Conservation (phyloP, 2,113 vertebrate genomes). For the Oncorhynchus gorbuscha region DNA sequence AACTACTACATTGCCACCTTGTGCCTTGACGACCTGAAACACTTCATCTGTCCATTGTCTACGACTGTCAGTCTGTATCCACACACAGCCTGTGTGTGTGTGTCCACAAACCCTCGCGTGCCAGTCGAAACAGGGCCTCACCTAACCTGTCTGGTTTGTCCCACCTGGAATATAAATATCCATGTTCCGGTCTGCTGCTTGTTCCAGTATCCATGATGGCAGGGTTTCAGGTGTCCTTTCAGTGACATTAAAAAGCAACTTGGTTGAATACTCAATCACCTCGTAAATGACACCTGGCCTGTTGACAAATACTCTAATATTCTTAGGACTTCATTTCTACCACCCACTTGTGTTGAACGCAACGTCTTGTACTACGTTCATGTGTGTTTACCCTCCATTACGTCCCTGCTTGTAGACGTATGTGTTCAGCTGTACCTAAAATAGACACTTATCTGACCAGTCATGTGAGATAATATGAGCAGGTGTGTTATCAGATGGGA, state of each 20-base stretch:
- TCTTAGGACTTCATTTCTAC: neutral
- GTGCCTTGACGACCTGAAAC: neutral
- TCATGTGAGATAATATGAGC: neutral
- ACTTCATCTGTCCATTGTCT: too few species aligned
- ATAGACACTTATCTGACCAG: neutral
- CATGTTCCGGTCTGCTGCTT: neutral
- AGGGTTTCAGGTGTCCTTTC: slow-evolving; percentile 26
- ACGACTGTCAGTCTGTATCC: neutral
- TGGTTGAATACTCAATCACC: slow-evolving; percentile 12
- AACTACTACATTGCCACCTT: too few species aligned
- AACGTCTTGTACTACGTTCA: too few species aligned
- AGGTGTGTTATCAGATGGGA: slow-evolving; percentile 49
- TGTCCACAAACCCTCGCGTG: slow-evolving; percentile 22
- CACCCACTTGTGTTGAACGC: too few species aligned
- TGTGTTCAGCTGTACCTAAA: neutral
- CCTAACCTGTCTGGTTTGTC: slow-evolving; percentile 54
- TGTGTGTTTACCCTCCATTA: neutral
- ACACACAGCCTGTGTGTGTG: neutral
- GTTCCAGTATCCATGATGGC: neutral
- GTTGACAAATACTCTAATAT: too few species aligned
- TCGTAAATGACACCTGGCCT: neutral
- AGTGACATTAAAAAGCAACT: slow-evolving; percentile 6
- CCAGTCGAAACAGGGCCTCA: slow-evolving; percentile 50
- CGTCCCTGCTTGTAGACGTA: neutral
- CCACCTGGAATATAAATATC: slow-evolving; percentile 40